These are phyloP conservation scores for Blastobasis adustella DNA, from an alignment of 2,888 invertebrate genomes.

Conservation along the genomic window DNA sequence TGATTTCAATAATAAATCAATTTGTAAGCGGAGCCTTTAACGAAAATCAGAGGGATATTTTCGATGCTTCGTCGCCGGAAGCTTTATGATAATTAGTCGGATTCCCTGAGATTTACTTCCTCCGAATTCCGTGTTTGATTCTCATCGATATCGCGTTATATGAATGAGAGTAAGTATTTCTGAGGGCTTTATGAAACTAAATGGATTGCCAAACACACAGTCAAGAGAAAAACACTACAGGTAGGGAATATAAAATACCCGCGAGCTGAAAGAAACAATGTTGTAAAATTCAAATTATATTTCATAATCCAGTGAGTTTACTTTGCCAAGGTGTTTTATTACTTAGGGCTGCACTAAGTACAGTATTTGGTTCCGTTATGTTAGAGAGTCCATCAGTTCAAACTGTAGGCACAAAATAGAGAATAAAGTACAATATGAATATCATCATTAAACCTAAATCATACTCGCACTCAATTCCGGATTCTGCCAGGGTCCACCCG, in stretches of 20 bases:
- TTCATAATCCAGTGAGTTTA: slow-evolving; percentile 7
- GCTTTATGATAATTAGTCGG: not conserved
- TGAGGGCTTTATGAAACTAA: not conserved
- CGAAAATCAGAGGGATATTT: not conserved
- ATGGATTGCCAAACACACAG: not conserved
- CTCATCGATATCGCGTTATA: not conserved
- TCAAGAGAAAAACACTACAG: not conserved
- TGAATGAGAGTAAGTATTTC: not conserved
- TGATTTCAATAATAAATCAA: slow-evolving; percentile 3
- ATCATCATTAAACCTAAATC: too few species aligned
- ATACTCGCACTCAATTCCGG: too few species aligned
- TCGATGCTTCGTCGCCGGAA: not conserved
- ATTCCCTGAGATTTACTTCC: not conserved
- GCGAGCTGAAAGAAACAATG: slow-evolving; percentile 1
- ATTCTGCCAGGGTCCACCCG: too few species aligned
- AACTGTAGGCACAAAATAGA: not conserved
- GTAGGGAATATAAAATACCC: not conserved
- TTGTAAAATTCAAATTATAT: slow-evolving; percentile 9
- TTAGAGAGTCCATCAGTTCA: not conserved
- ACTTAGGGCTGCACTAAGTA: not conserved
- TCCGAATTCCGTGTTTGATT: not conserved
- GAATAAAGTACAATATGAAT: too few species aligned
- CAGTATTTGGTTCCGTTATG: not conserved
- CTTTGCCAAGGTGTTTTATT: slow-evolving; percentile 11
- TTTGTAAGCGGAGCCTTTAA: not conserved